Evolutionary conservation across 2,113 vertebrate species (phyloP), one percentile per base, ranked within the genome.

Genomic region (Cyanoliseus patagonus): DNA sequence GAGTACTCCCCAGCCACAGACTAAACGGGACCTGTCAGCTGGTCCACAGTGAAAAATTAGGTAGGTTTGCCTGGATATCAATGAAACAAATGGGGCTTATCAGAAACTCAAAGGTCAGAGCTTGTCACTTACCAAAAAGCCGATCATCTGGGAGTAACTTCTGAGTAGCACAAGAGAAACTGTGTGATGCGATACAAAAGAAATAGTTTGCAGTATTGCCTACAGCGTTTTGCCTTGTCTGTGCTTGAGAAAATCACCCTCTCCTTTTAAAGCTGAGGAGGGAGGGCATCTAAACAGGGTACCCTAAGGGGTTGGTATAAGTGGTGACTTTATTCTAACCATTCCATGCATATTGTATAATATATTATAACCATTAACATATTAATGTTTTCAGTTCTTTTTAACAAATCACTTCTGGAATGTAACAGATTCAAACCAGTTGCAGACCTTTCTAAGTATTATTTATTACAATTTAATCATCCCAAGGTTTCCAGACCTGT

Each of bases 21-120:
- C 73, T 75, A 24, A 63, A 77, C 12, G 0, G 61, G 83, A 44
- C 61, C 53, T 90, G 80, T 64, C 94, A 95, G 90, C 27, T 52
- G 73, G 73, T 69, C 69, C 49, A 22, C 44, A 91, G 69, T 82
- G 86, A 94, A 90, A 83, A 91, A 62, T 76, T 39, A 14, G 35
- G 27, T 22, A 23, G 41, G 35, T 70, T 88, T 90, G 82, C 47
- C 85, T 83, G 88, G 69, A 5, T 66, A 90, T 61, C 76, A 78
- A 5, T 33, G 25, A 69, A 93, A 68, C 13, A 75, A 90, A 90
- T 74, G 39, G 44, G 17, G 31, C 67, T 96, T 92, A 92, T 73
- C 76, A 93, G 88, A 47, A 90, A 84, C 52, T 62, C 66, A 79
- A 88, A 93, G 77, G 90, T 94, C 88, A 64, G 76, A 90, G 64